Base-by-base conservation (phyloP, 2,888 invertebrate genomes). In the Dryomyza anilis region DNA sequence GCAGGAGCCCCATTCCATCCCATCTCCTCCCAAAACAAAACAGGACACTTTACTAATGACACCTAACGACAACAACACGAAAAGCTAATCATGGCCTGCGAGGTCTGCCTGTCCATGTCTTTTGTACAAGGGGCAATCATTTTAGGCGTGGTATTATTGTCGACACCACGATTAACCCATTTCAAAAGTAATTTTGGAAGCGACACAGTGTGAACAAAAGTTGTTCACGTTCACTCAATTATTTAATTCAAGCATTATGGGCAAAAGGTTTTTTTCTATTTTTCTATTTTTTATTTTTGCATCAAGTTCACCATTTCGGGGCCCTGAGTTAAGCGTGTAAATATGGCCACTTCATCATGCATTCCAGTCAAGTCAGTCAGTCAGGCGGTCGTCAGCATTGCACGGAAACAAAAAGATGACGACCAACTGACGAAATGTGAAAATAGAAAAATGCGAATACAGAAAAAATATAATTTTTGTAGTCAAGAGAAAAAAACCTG, bases 291-390 rank as follows among this genome's bases (percentile, higher is more conserved):
- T 36, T 2, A 4, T 36, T 36, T 39, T 43, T 43, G n/a, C n/a
- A n/a, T 33, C 12, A 6, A 12, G 16, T 16, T 16, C 43, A 16
- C 16, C 43, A 16, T n/a, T n/a, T n/a, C n/a, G n/a, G n/a, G n/a
- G 43, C 43, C 19, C 4, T 6, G 19, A 43, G 43, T 43, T 43
- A 43, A 43, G 16, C 43, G 16, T 16, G 16, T 43, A 19, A n/a
- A 43, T 16, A 43, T 30, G 63, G 62, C 64, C 65, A 67, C 66
- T 70, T 70, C 66, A 69, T 70, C 66, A 67, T 58, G 65, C 65
- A 65, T 69, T 66, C 65, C 64, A 66, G 66, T 66, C 70, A 67
- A 58, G 57, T 39, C 30, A 52, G 29, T 39, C 25, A 14, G 39
- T 7, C 23, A 48, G 36, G 36, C 19, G 14, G n/a, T 39, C 14